Evolutionary conservation across 2,797 vertebrate genomes (phyloP), one percentile per base, ranked within the genome.

Genomic region (Neopelma chrysocephalum): DNA sequence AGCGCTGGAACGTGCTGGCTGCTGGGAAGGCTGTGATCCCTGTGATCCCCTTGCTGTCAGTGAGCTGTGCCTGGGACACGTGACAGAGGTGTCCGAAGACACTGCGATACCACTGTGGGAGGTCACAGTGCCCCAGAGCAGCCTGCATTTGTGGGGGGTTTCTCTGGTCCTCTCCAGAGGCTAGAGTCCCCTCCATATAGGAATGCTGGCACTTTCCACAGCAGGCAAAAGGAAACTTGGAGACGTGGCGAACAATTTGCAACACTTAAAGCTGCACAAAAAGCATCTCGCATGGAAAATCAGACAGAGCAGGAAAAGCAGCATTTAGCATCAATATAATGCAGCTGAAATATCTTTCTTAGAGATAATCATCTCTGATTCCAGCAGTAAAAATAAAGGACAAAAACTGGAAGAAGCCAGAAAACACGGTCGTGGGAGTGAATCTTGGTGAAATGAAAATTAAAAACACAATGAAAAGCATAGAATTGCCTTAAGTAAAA

Each of bases 401-500:
- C 86, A 97, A 92, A 95, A 96, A 94, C 91, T 91, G 91, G 75
- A 91, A 84, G 89, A 78, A 93, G 93, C 58, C 86, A 96, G 91
- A 87, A 93, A 95, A 87, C 80, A 22, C 2, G 4, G 87, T 56
- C 4, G 18, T 95, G 79, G 95, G 92, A 97, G 87, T 92, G 87
- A 94, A 62, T 86, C 83, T 83, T 13, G 4, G 76, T 31, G 90
- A 96, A 96, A 96, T 61, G 58, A 93, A 94, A 94, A 96, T 96
- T 91, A 94, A 95, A 96, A 94, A 78, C 91, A 96, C 81, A 94
- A 79, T 86, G 84, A 73, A 82, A 90, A 43, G 73, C 91, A 25
- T 6, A 56, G 95, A 85, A 77, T 15, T 65, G 82, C 93, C 77
- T 84, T 68, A 79, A 96, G 87, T 87, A 13, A 87, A 94, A 91